Conservation (phyloP, 2,888 invertebrate genomes). For the Lypha dubia region DNA sequence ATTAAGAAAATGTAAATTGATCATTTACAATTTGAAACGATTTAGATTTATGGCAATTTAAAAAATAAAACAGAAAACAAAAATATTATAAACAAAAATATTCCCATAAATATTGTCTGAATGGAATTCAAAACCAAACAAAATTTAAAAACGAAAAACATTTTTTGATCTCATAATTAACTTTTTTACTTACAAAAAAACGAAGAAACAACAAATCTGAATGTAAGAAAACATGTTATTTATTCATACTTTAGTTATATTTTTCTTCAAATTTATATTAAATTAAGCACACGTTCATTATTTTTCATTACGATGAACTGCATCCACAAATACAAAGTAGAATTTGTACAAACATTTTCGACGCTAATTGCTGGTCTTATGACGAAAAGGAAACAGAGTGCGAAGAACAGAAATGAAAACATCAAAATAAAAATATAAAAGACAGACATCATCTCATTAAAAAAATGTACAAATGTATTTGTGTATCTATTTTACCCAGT, state of each 20-base stretch:
- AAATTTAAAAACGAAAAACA: neutral
- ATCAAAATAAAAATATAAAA: conserved; percentile 58
- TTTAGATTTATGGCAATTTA: conserved; percentile 24
- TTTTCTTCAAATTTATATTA: conserved; percentile 26
- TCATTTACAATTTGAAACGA: conserved; percentile 44
- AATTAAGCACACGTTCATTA: conserved; percentile 62
- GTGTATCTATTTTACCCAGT: no score
- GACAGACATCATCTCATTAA: conserved; percentile 14
- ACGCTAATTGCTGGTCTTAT: conserved; percentile 68
- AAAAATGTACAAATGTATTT: neutral
- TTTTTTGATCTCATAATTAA: conserved; percentile 36
- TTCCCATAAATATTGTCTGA: conserved; percentile 35
- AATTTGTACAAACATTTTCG: conserved; percentile 53
- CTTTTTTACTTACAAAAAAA: conserved; percentile 10
- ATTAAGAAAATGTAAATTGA: conserved; percentile 50
- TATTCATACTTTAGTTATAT: neutral
- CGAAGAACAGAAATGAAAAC: conserved; percentile 36
- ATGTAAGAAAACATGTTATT: neutral
- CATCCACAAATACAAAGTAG: conserved; percentile 30
- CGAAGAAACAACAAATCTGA: no score
- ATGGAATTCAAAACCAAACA: conserved; percentile 1
- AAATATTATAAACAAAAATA: neutral
- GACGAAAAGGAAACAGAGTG: conserved; percentile 49
- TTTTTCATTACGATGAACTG: conserved; percentile 53
- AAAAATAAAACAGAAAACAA: neutral